Evolutionary conservation across 2,113 vertebrate genomes (phyloP), one percentile per base, ranked within the genome.

Genomic region (Ptilorrhoa leucosticta): DNA sequence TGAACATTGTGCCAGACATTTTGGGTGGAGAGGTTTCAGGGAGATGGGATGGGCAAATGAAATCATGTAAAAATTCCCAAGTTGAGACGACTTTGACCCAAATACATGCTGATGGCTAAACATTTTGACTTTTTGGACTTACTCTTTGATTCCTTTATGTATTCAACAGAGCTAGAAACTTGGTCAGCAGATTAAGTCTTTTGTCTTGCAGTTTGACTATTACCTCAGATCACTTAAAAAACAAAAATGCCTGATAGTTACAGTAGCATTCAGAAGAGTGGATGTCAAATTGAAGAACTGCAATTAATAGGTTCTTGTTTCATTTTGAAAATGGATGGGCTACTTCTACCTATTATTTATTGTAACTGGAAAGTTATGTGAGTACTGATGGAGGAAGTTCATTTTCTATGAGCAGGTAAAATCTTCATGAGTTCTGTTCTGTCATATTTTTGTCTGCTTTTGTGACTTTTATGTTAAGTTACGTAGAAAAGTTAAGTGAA

Each of bases 81-180:
- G 4, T 3, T 84, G 27, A 81, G 24, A 37, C 1, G 15, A 1
- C n/a, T 75, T 83, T 77, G 17, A 7, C 61, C 0, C 1, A 4
- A n/a, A 44, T 28, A 15, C 2, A 3, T 47, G 11, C 7, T 72
- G 35, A 30, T 30, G 14, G 23, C 56, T 42, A 56, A 81, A 23
- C 0, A 9, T 45, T 66, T n/a, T 60, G 10, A 27, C 8, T 50
- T 54, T n/a, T 63, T 72, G 15, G 44, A 16, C 4, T 61, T 92
- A 53, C 4, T 82, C 9, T 78, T 37, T 53, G 22, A 39, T 89
- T 86, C 26, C 8, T 53, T 69, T 57, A 24, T 27, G 6, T 40
- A 27, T 18, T 28, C 31, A 79, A 35, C 8, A 65, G 26, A 79
- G 76, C 8, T 66, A 44, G 35, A 50, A 82, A 42, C 2, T 21